These are phyloP conservation scores for Acrocyrtus sp. DNA, from an alignment of 2,888 invertebrate species.

Conservation along the genomic window DNA sequence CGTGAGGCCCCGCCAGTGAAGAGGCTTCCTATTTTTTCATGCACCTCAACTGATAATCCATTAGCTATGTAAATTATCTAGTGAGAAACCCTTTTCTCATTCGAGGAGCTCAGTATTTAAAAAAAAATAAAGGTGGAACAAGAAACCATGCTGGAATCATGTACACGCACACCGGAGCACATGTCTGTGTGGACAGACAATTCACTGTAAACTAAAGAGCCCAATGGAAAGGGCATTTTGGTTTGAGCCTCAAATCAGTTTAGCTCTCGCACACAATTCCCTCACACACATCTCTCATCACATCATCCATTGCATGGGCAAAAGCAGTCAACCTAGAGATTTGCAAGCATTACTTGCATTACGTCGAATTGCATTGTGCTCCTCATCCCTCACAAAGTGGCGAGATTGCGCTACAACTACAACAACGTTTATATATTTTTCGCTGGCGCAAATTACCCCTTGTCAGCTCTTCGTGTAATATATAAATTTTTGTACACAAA, in stretches of 20 bases:
- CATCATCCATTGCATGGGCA: too few species aligned
- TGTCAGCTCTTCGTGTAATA: too few species aligned
- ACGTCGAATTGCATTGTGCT: slow-evolving; percentile 42
- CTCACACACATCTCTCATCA: too few species aligned
- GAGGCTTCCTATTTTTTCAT: slow-evolving; percentile 22
- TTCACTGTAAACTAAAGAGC: slow-evolving; percentile 54
- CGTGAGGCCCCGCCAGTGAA: slow-evolving; percentile 28
- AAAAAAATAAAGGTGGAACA: background rate
- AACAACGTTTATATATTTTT: too few species aligned
- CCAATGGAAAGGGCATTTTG: slow-evolving; percentile 48
- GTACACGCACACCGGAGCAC: slow-evolving; percentile 49
- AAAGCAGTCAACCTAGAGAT: slow-evolving; percentile 34
- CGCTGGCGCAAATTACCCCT: too few species aligned
- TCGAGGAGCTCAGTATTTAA: background rate
- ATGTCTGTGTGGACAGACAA: slow-evolving; percentile 57
- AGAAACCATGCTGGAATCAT: slow-evolving; percentile 43
- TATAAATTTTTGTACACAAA: slow-evolving; percentile 3
- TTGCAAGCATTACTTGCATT: slow-evolving; percentile 31
- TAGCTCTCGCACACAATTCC: too few species aligned
- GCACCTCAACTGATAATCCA: background rate
- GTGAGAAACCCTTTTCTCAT: background rate
- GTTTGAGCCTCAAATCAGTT: slow-evolving; percentile 35
- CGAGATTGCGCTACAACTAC: too few species aligned
- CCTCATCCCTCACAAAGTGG: background rate
- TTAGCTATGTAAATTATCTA: background rate